Base-by-base conservation (phyloP, 2,113 vertebrate genomes). In the Alligator mississippiensis region DNA sequence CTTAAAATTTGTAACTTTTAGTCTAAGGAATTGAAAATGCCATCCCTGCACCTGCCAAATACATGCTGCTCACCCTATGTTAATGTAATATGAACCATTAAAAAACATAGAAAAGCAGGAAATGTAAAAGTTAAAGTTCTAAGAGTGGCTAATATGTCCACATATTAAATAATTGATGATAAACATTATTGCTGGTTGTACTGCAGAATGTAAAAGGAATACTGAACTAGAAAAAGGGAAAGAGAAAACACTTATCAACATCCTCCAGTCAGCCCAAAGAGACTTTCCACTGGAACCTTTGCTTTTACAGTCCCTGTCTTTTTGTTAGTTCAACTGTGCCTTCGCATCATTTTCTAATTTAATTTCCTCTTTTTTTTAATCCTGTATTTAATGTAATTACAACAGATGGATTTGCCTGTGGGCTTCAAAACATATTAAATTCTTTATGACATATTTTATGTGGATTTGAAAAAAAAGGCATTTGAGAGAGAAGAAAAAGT, bases 121-220 rank as follows among this genome's bases (percentile, higher is more conserved):
- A 72, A 82, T 30, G 38, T 34, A 22, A 38, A 70, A 38, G 19
- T 38, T 14, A 14, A 30, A 79, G 72, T n/a, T 64, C 30, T 47
- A 59, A 54, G 62, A 63, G 21, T 78, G 59, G 77, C 7, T 5
- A 57, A 9, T 7, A 12, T 70, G 14, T 57, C 62, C n/a, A n/a
- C 27, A 63, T 27, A n/a, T 19, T 66, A 59, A 27, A 34, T 2
- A 3, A 83, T 75, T 76, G 59, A 19, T 28, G 72, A 22, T 14
- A 14, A 0, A 0, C 7, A 15, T 13, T 74, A 72, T 2, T 28
- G 21, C 10, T 79, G 30, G 6, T 60, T 4, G 4, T 75, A 55
- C 12, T 74, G 21, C 30, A 34, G 17, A 66, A 78, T 3, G 7
- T 9, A 72, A 63, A 74, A 30, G 5, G 11, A 62, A 70, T 61